Evolutionary conservation across 1,140 invertebrate genomes (phyloP).

Genomic region (Dreissena rostriformis): DNA sequence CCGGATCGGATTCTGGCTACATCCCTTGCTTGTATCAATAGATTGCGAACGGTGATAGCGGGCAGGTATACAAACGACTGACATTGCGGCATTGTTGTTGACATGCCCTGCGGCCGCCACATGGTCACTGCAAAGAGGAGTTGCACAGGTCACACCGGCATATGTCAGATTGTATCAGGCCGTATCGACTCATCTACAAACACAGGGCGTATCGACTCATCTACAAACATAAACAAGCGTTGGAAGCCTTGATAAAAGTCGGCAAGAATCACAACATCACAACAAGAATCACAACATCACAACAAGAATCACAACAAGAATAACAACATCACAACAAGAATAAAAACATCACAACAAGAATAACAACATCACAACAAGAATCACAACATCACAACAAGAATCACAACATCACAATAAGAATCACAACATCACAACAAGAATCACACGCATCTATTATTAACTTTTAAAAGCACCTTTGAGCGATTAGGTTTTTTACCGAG

Average conservation of each 20-base stretch:
- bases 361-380: conserved; percentile 19
- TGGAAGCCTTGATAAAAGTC: conserved; percentile 38
- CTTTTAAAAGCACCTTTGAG: too few species aligned
- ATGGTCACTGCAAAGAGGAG: conserved; percentile 16
- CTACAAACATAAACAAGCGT: conserved; percentile 55
- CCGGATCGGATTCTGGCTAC: conserved; percentile 38
- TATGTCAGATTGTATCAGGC: conserved; percentile 46
- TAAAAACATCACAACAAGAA: conserved; percentile 19
- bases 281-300: conserved; percentile 6
- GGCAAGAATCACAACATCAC: conserved; percentile 16
- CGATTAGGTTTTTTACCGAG: too few species aligned
- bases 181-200: conserved; percentile 54
- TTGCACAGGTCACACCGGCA: conserved; percentile 9
- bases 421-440: conserved; percentile 9
- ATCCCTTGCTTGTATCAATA: conserved; percentile 49
- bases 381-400: conserved; percentile 21
- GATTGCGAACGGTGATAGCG: conserved; percentile 40
- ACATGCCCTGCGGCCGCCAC: conserved; percentile 33
- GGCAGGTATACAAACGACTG: conserved; percentile 43
- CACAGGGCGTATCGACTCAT: conserved; percentile 44
- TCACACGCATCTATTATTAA: too few species aligned
- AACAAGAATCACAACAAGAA: conserved; percentile 21
- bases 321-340: conserved; percentile 19
- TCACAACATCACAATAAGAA: conserved; percentile 22
- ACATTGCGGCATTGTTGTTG: conserved; percentile 22